Conservation (phyloP, 2,797 vertebrate genomes). For the Mus minutoides region DNA sequence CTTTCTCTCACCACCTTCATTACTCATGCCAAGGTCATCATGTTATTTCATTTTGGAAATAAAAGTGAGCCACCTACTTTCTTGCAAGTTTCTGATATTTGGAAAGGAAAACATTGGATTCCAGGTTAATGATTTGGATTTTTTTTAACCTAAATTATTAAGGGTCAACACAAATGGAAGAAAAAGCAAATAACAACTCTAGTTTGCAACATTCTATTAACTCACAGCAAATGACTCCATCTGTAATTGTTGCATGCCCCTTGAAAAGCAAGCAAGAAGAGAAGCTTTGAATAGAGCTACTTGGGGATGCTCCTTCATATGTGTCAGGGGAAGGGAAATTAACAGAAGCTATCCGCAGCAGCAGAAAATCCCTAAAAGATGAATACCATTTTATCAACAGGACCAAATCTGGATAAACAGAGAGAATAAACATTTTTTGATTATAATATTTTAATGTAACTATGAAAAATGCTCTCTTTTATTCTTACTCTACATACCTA, state of each 20-base stretch:
- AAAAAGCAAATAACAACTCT: neutral
- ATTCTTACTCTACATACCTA: neutral
- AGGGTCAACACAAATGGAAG: neutral
- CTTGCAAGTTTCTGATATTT: neutral
- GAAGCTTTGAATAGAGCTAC: neutral
- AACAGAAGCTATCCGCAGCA: neutral
- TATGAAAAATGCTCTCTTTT: neutral
- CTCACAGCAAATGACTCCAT: neutral
- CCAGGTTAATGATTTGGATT: neutral
- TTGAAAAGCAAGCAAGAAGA: neutral
- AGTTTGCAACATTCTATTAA: neutral
- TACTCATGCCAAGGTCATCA: neutral
- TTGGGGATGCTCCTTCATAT: neutral
- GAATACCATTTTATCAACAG: neutral
- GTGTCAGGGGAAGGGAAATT: neutral
- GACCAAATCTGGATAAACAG: neutral
- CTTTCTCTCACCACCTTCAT: neutral
- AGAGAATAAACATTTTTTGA: neutral
- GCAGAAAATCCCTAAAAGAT: neutral
- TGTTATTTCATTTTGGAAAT: neutral
- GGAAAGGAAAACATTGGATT: neutral
- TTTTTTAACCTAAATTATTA: neutral
- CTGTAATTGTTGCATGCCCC: neutral
- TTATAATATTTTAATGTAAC: neutral
- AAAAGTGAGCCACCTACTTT: neutral